Evolutionary conservation across 2,888 invertebrate species (phyloP), one percentile per base, ranked within the genome.

Genomic region (Tiliacea citrago): DNA sequence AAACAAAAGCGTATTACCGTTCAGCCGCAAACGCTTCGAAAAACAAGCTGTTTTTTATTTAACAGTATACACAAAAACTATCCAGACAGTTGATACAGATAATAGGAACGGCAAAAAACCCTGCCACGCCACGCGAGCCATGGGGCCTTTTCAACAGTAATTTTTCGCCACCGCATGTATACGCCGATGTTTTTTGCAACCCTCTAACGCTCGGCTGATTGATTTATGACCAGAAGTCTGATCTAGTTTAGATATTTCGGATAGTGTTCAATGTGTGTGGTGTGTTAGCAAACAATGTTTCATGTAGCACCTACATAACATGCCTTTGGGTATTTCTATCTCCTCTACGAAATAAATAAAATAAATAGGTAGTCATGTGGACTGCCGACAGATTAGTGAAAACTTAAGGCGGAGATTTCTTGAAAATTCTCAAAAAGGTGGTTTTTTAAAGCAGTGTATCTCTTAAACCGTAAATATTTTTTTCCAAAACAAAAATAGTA

Each of bases 221-320:
- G 93, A 93, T 93, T 93, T 93, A 93, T 89, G 92, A 89, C 87
- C 88, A 82, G 80, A 81, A 84, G 85, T 81, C 85, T 90, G 91
- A 92, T 93, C 90, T 92, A 91, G 92, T 92, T 92, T 90, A 89
- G 90, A 91, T 93, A 88, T 89, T 90, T 87, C 77, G 82, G 87
- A 88, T 89, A 88, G 80, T 83, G 79, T 61, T 60, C 42, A 68
- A 82, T 83, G 74, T 67, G 62, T 72, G 18, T 73, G 51, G 58
- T 51, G 39, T 47, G n/a, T 49, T 78, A 35, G 29, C 10, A 58
- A 58, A 62, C 18, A n/a, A 12, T 16, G 10, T 63, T 67, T 55
- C 47, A 42, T 24, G 24, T 24, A 60, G 21, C 6, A 21, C 21
- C 2, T 16, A 29, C 7, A 7, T 55, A 51, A 29, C 21, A 6